A percentile compares a stretch with the other conserved stretches of the same genome.
Evolutionary conservation across 2,888 invertebrate genomes (phyloP).

Genomic region (Pegoplata infirma): DNA sequence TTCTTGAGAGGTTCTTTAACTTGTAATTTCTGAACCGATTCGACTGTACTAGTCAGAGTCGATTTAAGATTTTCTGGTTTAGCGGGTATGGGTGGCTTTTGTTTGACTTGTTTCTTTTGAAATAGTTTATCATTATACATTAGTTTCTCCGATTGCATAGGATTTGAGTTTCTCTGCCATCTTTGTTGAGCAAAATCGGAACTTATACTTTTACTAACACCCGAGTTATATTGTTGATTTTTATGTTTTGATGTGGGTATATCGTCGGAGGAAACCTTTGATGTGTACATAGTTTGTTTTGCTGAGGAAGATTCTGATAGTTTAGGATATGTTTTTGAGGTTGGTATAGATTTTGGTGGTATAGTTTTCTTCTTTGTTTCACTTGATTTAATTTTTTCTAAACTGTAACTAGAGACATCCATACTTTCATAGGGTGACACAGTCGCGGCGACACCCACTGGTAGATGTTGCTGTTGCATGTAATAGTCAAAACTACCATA

Average conservation of each 20-base stretch:
- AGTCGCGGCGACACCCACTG: constrained; percentile 62
- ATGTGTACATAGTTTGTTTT: constrained; percentile 18
- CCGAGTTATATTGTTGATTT: constrained; percentile 76
- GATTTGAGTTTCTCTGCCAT: constrained; percentile 72
- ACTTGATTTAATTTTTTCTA: constrained; percentile 68
- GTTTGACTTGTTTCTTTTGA: constrained; percentile 70
- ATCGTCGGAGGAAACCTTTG: constrained; percentile 68
- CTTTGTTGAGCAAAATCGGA: constrained; percentile 77
- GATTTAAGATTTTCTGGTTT: constrained; percentile 74
- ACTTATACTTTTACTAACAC: constrained; percentile 77
- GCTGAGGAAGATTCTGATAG: constrained; percentile 65
- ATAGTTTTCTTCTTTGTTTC: constrained; percentile 54
- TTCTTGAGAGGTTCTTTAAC: constrained; percentile 66
- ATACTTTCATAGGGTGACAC: constrained; percentile 74
- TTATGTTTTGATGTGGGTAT: constrained; percentile 76
- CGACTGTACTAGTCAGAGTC: constrained; percentile 69
- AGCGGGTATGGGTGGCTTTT: constrained; percentile 75
- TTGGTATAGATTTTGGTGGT: constrained; percentile 70
- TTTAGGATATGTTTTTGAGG: constrained; percentile 75
- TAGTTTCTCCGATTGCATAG: constrained; percentile 61
- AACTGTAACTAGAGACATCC: constrained; percentile 77
- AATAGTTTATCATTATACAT: constrained; percentile 69
- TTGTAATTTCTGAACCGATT: constrained; percentile 40
- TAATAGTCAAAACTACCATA: constrained; percentile 80
- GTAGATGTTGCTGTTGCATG: constrained; percentile 75